These are phyloP conservation scores for Philopedon plagiatum DNA, from an alignment of 2,888 invertebrate species.

Conservation along the genomic window DNA sequence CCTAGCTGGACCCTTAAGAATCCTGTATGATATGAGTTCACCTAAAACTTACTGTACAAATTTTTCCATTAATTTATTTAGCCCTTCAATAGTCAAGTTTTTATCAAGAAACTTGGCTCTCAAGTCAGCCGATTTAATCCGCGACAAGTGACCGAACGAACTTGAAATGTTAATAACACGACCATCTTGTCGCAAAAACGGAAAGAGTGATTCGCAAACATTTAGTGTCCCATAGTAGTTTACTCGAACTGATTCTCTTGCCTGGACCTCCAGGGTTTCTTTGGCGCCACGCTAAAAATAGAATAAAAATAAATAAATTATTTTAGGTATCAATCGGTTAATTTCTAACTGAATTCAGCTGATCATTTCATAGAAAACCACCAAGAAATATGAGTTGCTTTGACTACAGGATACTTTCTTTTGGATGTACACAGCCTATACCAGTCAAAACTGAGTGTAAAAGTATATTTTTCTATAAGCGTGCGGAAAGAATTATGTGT, in stretches of 20 bases:
- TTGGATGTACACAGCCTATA: no score
- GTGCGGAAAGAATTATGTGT: no score
- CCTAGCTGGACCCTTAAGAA: no score
- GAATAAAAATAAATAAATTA: no score
- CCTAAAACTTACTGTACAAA: slow-evolving; percentile 76
- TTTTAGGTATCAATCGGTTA: no score
- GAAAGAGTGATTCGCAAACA: slow-evolving; percentile 80
- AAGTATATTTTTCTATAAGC: no score
- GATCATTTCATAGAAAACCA: no score
- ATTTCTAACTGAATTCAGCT: no score
- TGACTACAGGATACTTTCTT: no score
- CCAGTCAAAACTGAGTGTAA: no score
- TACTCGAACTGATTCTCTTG: slow-evolving; percentile 77
- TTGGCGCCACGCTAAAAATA: slow-evolving; percentile 66
- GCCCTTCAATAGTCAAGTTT: slow-evolving; percentile 72
- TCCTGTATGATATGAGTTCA: no score
- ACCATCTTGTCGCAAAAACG: slow-evolving; percentile 78
- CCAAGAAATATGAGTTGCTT: no score
- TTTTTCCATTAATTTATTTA: slow-evolving; percentile 76
- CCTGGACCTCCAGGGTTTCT: slow-evolving; percentile 77
- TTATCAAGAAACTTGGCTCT: slow-evolving; percentile 72
- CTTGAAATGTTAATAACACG: slow-evolving; percentile 85
- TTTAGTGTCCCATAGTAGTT: slow-evolving; percentile 80
- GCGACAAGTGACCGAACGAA: slow-evolving; percentile 75
- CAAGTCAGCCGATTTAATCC: slow-evolving; percentile 74